Evolutionary conservation across 2,113 vertebrate species (phyloP), one percentile per base, ranked within the genome.

Genomic region (Saimiri boliviensis): DNA sequence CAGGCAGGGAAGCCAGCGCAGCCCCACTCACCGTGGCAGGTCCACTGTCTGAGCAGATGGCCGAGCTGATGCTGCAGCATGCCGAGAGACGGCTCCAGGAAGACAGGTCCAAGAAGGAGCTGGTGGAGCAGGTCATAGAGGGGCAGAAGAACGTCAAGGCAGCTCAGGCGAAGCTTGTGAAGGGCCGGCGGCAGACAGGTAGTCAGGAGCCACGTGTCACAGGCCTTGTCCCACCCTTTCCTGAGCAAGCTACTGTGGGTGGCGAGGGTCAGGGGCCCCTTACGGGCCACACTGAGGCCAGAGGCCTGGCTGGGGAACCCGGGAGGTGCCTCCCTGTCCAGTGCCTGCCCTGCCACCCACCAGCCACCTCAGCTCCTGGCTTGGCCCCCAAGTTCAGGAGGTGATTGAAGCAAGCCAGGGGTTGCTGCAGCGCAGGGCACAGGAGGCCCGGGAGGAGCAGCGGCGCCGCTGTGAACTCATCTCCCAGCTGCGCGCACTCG

Each of bases 181-280:
- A 99, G 95, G 94, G 98, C 96, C 99, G 99, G 71, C 99, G 98
- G 86, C 98, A 97, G 71, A 99, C 98, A 98, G 99, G 99, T 99
- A 98, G 42, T 9, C 4, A 40, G 56, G 49, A 70, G 60, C 10
- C 4, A 1, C 81, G 25, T 0, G 5, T 2, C 32, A 3, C 0
- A 27, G 66, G 63, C 54, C 12, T 9, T 2, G 20, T 63, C 83
- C 70, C 6, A 8, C 10, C 91, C n/a, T 21, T 9, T 12, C n/a
- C 49, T 27, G 8, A 17, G 71, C 0, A 20, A 42, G 40, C 74
- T 32, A 1, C 83, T 19, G 16, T 25, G 42, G 9, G 17, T 12
- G 7, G 4, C 0, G 20, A n/a, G 68, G 20, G 71, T 35, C 40
- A 2, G 40, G 12, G 40, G 81, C 9, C 45, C 16, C 74, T 56